phyloP scores from a whole-genome alignment of 2,888 invertebrate species.

The Pharmacophagus antenor region DNA sequence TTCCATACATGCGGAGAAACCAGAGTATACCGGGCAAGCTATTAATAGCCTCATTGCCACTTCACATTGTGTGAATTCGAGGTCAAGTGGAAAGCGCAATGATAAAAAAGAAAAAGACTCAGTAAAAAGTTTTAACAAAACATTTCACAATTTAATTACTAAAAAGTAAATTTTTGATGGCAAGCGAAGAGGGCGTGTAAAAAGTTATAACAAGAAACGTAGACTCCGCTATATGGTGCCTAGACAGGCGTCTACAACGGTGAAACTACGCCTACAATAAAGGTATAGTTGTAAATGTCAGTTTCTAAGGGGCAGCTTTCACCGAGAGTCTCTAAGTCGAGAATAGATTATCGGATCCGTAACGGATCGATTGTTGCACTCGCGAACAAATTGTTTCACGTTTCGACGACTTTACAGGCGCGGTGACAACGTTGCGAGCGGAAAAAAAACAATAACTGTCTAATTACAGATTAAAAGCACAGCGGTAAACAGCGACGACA shows the following conservation, averaged over 20 bases:
- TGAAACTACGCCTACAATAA: background rate
- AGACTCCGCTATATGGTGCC: too few species aligned
- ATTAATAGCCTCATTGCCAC: too few species aligned
- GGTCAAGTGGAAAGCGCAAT: too few species aligned
- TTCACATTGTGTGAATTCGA: too few species aligned
- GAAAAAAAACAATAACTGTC: slow-evolving; percentile 14
- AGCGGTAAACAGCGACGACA: background rate
- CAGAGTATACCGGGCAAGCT: too few species aligned
- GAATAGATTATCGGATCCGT: slow-evolving; percentile 43
- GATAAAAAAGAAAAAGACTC: too few species aligned
- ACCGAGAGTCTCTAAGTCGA: slow-evolving; percentile 37
- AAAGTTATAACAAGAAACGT: too few species aligned
- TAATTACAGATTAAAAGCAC: slow-evolving; percentile 4
- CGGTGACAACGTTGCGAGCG: slow-evolving; percentile 24
- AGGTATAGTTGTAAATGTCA: background rate
- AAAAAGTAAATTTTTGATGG: too few species aligned
- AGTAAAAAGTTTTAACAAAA: too few species aligned
- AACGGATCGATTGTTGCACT: slow-evolving; percentile 46
- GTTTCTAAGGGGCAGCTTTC: slow-evolving; percentile 27
- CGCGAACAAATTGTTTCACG: slow-evolving; percentile 47
- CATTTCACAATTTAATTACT: too few species aligned
- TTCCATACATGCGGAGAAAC: too few species aligned
- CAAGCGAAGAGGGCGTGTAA: too few species aligned
- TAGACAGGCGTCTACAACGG: background rate
- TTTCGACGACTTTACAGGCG: slow-evolving; percentile 39